phyloP scores from a whole-genome alignment of 2,113 vertebrate species.

The Elaphurus davidianus region DNA sequence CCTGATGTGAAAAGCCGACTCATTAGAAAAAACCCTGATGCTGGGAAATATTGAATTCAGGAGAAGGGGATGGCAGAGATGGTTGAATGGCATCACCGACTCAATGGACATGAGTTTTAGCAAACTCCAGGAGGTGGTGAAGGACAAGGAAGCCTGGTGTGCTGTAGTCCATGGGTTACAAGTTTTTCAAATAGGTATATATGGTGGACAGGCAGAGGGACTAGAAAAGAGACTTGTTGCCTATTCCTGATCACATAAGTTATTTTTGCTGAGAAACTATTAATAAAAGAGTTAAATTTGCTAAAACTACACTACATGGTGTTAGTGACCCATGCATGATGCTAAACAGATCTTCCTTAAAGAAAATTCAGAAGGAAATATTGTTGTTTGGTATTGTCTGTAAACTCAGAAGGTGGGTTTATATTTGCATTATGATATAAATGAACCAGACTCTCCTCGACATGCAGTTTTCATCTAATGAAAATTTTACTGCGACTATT shows the following conservation, averaged over 20 bases:
- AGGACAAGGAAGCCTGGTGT: not conserved
- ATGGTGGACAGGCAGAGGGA: conserved; percentile 23
- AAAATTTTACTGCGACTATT: conserved; percentile 46
- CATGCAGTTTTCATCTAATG: conserved; percentile 19
- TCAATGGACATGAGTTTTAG: not conserved
- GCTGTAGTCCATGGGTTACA: not conserved
- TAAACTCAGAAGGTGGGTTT: conserved; percentile 29
- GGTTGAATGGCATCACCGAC: not conserved
- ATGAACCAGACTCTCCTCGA: not conserved
- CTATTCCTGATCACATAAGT: conserved; percentile 38
- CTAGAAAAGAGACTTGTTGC: conserved; percentile 47
- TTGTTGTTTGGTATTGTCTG: conserved; percentile 26
- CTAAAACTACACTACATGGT: not conserved
- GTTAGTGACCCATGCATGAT: conserved; percentile 31
- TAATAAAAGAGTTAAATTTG: conserved; percentile 29
- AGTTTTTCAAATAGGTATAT: conserved; percentile 37
- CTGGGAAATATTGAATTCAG: not conserved
- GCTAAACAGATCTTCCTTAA: conserved; percentile 69
- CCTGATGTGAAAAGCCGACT: not conserved
- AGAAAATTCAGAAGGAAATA: conserved; percentile 48
- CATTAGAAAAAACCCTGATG: not conserved
- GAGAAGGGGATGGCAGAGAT: not conserved
- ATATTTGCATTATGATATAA: conserved; percentile 34
- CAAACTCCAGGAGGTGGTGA: not conserved
- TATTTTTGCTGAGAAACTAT: conserved; percentile 43